Evolutionary conservation across 2,888 invertebrate genomes (phyloP), one percentile per base, ranked within the genome.

Genomic region (Eremobia ochroleuca): DNA sequence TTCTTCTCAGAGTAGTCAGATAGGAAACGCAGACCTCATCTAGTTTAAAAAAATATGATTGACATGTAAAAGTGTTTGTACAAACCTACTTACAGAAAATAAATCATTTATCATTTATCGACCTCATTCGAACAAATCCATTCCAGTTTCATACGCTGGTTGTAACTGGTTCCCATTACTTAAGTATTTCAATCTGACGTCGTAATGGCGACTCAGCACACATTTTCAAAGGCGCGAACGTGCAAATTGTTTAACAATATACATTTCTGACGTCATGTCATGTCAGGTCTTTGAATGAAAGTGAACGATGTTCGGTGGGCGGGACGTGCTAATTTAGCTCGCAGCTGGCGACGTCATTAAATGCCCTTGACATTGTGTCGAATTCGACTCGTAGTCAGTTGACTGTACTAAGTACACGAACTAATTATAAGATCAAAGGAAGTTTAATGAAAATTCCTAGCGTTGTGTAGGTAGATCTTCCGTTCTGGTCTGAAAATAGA

Each of bases 291-390:
- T 72, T 88, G 87, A 89, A 90, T 88, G 84, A 90, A 89, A 85
- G 89, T 81, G 83, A 88, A 67, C 74, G 77, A 74, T 59, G 65
- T 31, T 25, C 21, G 52, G 83, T 87, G 81, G 87, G 89, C 72
- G 84, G 79, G 78, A 66, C 66, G 86, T n/a, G 81, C 85, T 87
- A 89, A 88, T 85, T 87, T 76, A 67, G 85, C 25, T 66, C 76
- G 66, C 77, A 74, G 66, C 59, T 76, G 66, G 18, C 70, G 59
- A 82, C 74, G 77, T 81, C 78, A 78, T 69, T 67, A 11, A 18
- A 21, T 71, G 83, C 81, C 89, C 90, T 89, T 90, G 90, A 90
- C 90, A 89, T 86, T 90, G 89, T 67, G 28, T 69, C 59, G 62
- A 74, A 73, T 67, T 68, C 69, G 58, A 71, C 28, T 65, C 72